Evolutionary conservation across 2,888 invertebrate genomes (phyloP).

Genomic region (Pristionchus mayeri): DNA sequence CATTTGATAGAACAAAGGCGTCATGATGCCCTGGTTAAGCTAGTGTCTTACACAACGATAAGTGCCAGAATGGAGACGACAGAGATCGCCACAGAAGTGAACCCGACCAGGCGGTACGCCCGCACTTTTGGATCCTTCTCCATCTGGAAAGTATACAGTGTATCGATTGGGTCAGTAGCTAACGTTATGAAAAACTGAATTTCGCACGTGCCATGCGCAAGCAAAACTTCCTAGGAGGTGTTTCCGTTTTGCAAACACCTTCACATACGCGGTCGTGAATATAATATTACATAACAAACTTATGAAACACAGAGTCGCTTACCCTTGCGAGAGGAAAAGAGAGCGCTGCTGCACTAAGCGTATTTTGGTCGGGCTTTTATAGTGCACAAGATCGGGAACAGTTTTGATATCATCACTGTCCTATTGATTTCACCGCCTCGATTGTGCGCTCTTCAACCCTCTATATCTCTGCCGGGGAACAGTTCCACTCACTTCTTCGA

Average conservation of each 20-base stretch:
- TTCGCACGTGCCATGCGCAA: too few relatives aligned
- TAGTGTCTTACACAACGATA: background rate
- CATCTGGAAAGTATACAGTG: conserved; percentile 38
- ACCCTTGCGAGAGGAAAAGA: conserved; percentile 35
- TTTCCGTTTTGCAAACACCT: background rate
- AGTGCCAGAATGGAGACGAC: conserved; percentile 41
- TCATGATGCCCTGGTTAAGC: background rate
- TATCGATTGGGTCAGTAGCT: too few relatives aligned
- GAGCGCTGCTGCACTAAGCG: background rate
- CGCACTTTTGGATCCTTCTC: conserved; percentile 43
- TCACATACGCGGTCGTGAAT: too few relatives aligned
- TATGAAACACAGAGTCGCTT: background rate
- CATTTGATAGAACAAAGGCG: too few relatives aligned
- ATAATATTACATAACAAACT: too few relatives aligned
- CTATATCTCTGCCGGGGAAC: background rate
- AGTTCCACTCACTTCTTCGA: background rate
- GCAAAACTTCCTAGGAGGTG: too few relatives aligned
- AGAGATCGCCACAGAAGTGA: conserved; percentile 30
- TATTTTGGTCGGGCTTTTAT: background rate
- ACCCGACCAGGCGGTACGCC: conserved; percentile 47
- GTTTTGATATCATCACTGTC: background rate
- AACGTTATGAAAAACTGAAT: too few relatives aligned
- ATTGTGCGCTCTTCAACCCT: background rate
- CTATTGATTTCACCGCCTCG: background rate
- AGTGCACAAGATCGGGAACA: background rate